Percentiles rank a stretch among this genome's conserved stretches.
These are phyloP conservation scores for Xanthostigma xanthostigma DNA, from an alignment of 2,888 invertebrate genomes.

Conservation along the genomic window DNA sequence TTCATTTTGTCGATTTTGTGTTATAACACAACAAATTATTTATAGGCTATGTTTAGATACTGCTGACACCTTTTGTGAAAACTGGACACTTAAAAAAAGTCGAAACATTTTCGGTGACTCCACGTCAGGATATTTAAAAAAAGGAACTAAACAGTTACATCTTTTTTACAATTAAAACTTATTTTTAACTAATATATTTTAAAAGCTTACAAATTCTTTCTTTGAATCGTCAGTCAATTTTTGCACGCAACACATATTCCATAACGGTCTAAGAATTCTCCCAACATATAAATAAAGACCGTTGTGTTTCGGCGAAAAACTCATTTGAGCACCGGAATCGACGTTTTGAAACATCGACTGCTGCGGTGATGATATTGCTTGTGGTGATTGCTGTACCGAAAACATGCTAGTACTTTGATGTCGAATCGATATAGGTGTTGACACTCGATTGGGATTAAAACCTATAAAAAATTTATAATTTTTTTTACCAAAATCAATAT, in stretches of 20 bases:
- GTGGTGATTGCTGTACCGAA: slow-evolving; percentile 3
- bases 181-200: too few species aligned
- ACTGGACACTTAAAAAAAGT: not conserved
- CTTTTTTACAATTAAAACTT: not conserved
- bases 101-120: slow-evolving; percentile 13
- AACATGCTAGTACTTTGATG: not conserved
- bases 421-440: slow-evolving; percentile 11
- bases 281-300: slow-evolving; percentile 84
- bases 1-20: too few species aligned
- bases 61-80: too few species aligned
- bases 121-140: slow-evolving; percentile 20
- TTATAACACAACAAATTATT: too few species aligned
- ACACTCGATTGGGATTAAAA: slow-evolving; percentile 12
- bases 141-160: not conserved
- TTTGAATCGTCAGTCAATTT: slow-evolving; percentile 35
- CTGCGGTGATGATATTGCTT: not conserved
- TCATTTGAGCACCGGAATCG: slow-evolving; percentile 13
- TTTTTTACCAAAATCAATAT: too few species aligned
- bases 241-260: slow-evolving; percentile 66
- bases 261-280: slow-evolving; percentile 75
- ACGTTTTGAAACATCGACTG: not conserved
- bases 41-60: too few species aligned
- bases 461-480: not conserved
- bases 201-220: slow-evolving; percentile 41
- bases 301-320: slow-evolving; percentile 74